Conservation (phyloP, 2,113 vertebrate species). For the Zosterops pallidus region DNA sequence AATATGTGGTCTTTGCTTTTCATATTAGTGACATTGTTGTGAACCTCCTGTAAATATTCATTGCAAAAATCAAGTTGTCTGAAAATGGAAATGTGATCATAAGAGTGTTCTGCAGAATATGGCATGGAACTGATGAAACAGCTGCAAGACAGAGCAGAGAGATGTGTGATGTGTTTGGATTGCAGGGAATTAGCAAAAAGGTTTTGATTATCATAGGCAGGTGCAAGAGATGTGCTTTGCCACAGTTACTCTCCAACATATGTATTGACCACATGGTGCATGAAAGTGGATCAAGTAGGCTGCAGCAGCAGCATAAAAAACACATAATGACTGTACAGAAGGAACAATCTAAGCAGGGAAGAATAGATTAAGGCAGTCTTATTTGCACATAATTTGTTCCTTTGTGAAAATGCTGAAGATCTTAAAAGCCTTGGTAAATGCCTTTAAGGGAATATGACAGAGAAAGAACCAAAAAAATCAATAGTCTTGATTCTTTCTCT, state of each 20-base stretch:
- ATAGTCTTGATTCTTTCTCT: slow-evolving; percentile 32
- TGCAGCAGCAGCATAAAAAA: slow-evolving; percentile 17
- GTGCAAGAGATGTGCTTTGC: slow-evolving; percentile 62
- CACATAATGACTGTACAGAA: slow-evolving; percentile 39
- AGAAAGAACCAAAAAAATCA: slow-evolving; percentile 31
- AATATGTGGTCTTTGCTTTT: neutral
- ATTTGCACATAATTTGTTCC: slow-evolving; percentile 52
- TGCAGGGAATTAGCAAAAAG: slow-evolving; percentile 61
- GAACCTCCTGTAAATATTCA: slow-evolving; percentile 36
- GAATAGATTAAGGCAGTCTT: slow-evolving; percentile 12
- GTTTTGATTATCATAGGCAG: slow-evolving; percentile 63
- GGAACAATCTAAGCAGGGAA: slow-evolving; percentile 46
- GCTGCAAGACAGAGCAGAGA: slow-evolving; percentile 32
- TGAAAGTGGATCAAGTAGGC: slow-evolving; percentile 51
- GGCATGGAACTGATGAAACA: slow-evolving; percentile 40
- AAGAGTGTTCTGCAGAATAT: neutral
- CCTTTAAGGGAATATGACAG: slow-evolving; percentile 55
- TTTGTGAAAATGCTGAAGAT: slow-evolving; percentile 46
- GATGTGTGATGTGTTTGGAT: slow-evolving; percentile 57
- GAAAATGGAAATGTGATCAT: slow-evolving; percentile 24
- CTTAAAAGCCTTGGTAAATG: slow-evolving; percentile 61
- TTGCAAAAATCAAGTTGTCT: slow-evolving; percentile 42
- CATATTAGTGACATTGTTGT: neutral
- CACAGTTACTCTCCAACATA: slow-evolving; percentile 30
- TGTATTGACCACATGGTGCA: slow-evolving; percentile 63